Base-by-base conservation (phyloP, 2,888 invertebrate genomes). In the Oxyteleia sp. region DNA sequence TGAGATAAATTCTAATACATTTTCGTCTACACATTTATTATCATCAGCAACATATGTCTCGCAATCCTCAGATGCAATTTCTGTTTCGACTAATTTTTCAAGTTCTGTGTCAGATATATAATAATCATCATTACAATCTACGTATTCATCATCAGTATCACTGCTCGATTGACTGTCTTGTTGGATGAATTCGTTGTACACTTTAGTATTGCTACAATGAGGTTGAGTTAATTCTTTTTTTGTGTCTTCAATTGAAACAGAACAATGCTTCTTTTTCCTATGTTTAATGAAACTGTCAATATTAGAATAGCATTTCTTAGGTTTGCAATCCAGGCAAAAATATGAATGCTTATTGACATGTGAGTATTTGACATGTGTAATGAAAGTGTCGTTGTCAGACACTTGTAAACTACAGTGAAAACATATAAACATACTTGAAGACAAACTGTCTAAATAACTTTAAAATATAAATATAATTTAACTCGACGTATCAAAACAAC, bases 321-420 rank as follows among this genome's bases (percentile, higher is more conserved):
- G 53, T 15, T 53, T 2, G 32, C 53, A 53, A 32, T 53, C 53
- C 4, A 53, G 15, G 10, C 53, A 53, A 53, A 32, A 53, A 53
- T 10, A 53, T 4, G 4, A 10, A 20, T 32, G 2, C 15, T 53
- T 15, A 8, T 11, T 13, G 7, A 7, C 53, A 18, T 53, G 53
- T 16, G 53, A 20, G n/a, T 15, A 53, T 16, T 53, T 29, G 13
- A 53, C 5, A 32, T 53, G 32, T 32, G 29, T 53, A 7, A 53
- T 10, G 1, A 53, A 53, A 13, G 13, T 10, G 0, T 3, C 11
- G 32, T 53, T 53, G 32, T 53, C 53, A 32, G 11, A 10, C 16
- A 11, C 13, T 15, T 1, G 2, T 15, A 53, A 32, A 1, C 11
- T 10, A 32, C 53, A 53, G 32, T 20, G 20, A 32, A 4, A 53